phyloP scores from a whole-genome alignment of 1,140 invertebrate genomes.

The Brachionus manjavacas region DNA sequence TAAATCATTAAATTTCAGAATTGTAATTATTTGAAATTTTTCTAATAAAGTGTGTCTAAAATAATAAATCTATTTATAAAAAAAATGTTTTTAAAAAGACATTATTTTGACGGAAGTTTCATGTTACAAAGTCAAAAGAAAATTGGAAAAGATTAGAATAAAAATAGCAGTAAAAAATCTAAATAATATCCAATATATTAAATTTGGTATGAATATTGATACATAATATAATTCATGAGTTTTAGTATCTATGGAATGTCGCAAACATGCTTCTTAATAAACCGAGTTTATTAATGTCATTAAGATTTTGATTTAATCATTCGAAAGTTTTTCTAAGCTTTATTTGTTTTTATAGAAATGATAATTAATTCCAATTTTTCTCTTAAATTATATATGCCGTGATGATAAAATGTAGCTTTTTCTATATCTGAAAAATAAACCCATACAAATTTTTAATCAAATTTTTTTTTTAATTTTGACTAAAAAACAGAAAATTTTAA shows the following conservation, averaged over 20 bases:
- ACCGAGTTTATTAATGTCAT: not conserved
- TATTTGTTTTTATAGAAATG: not conserved
- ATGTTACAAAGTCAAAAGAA: not conserved
- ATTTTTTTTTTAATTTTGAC: no score
- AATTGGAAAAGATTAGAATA: not conserved
- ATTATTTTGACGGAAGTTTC: not conserved
- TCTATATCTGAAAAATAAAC: no score
- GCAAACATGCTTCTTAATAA: not conserved
- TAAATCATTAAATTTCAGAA: not conserved
- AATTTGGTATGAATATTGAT: not conserved
- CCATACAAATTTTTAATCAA: no score
- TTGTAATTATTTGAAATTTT: not conserved
- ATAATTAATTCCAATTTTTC: not conserved
- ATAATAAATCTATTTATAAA: no score
- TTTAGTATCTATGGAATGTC: not conserved
- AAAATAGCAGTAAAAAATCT: not conserved
- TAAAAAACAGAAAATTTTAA: no score
- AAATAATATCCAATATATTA: not conserved
- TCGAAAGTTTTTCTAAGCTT: not conserved
- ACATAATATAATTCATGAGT: not conserved
- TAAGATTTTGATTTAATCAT: not conserved
- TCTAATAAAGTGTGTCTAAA: no score
- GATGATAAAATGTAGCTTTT: no score
- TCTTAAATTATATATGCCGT: not conserved
- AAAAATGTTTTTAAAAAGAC: no score